A percentile compares a stretch with the other conserved stretches of the same genome.
Evolutionary conservation across 2,888 invertebrate genomes (phyloP).

Genomic region (Eustalomyia histrio): DNA sequence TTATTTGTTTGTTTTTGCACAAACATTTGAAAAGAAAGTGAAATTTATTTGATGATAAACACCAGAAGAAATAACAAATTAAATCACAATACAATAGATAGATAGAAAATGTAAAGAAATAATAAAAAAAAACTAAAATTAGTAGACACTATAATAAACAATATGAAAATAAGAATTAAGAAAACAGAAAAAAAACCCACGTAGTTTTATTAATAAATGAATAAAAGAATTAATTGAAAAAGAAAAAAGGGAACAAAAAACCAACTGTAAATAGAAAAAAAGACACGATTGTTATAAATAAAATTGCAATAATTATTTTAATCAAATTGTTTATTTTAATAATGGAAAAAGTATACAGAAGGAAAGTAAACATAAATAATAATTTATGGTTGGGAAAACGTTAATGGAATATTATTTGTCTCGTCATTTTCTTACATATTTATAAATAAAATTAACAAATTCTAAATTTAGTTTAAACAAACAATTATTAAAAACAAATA

Average conservation of each 20-base stretch:
- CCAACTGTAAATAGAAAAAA: not conserved
- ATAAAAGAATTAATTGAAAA: not conserved
- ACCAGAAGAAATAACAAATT: not conserved
- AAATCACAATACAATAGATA: constrained; percentile 1
- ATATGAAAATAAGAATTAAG: not conserved
- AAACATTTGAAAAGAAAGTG: not conserved
- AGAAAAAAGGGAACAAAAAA: not conserved
- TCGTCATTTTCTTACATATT: not conserved
- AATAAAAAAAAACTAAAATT: not conserved
- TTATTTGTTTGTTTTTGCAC: not conserved
- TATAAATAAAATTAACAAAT: constrained; percentile 1
- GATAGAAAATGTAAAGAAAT: constrained; percentile 7
- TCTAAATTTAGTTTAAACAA: not conserved
- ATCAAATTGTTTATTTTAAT: constrained; percentile 2
- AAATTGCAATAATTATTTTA: constrained; percentile 1
- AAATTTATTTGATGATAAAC: not conserved
- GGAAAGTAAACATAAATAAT: not conserved
- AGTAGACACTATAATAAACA: constrained; percentile 1
- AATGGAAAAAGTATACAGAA: not conserved
- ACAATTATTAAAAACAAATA: not conserved
- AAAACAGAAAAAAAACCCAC: not conserved
- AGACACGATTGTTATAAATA: not conserved
- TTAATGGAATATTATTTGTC: not conserved
- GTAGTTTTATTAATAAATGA: constrained; percentile 5
- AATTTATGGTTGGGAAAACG: not conserved